phyloP scores from a whole-genome alignment of 2,888 invertebrate species.

The Cyaniris semiargus region DNA sequence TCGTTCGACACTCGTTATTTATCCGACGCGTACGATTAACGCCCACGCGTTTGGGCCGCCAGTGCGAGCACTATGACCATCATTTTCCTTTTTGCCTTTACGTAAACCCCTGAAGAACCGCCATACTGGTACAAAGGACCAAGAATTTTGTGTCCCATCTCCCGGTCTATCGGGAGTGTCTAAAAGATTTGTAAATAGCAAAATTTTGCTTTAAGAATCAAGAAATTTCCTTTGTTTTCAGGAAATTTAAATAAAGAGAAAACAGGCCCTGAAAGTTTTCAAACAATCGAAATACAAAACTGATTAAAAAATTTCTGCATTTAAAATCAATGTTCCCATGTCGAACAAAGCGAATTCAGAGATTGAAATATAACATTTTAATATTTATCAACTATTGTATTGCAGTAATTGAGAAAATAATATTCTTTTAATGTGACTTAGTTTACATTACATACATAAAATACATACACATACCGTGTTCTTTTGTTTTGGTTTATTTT shows the following conservation, averaged over 20 bases:
- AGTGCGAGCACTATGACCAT: too few relatives aligned
- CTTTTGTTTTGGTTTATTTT: neutral
- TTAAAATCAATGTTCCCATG: neutral
- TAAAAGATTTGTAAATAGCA: too few relatives aligned
- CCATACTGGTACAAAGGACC: too few relatives aligned
- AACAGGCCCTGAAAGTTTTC: neutral
- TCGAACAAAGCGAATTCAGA: neutral
- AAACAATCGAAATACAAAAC: neutral
- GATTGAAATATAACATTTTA: neutral
- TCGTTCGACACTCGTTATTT: too few relatives aligned
- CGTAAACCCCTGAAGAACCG: too few relatives aligned
- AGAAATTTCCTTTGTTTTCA: too few relatives aligned
- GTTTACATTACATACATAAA: neutral
- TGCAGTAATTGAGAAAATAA: neutral
- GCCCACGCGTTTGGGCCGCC: too few relatives aligned
- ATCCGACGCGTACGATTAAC: too few relatives aligned
- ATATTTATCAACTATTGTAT: conserved; percentile 1
- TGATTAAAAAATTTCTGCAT: neutral
- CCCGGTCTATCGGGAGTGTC: too few relatives aligned
- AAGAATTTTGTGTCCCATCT: too few relatives aligned
- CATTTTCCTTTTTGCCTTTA: too few relatives aligned
- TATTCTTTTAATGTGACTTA: neutral
- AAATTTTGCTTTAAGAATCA: too few relatives aligned
- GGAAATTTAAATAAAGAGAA: neutral
- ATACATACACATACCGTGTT: neutral